Evolutionary conservation across 1,140 invertebrate genomes (phyloP).

Genomic region (Lanistes nyassanus): DNA sequence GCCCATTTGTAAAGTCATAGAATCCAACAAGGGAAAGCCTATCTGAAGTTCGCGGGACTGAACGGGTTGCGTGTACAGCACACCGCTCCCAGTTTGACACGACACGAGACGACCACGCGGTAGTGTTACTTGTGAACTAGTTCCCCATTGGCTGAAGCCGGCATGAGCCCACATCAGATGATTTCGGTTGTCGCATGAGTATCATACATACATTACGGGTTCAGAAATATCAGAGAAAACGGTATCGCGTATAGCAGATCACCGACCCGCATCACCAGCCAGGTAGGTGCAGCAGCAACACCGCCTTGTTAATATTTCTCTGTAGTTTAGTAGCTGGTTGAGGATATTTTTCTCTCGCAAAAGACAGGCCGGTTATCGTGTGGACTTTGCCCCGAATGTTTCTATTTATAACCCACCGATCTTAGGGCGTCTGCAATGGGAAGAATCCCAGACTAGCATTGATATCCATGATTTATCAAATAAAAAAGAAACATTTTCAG

Average conservation of each 20-base stretch:
- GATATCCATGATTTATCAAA: no score
- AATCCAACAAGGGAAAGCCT: no score
- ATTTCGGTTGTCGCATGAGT: constrained; percentile 26
- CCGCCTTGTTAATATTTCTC: neutral
- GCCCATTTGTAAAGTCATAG: no score
- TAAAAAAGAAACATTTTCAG: no score
- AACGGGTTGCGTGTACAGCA: no score
- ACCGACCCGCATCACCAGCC: neutral
- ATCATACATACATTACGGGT: neutral
- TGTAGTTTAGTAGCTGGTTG: neutral
- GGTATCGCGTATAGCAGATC: neutral
- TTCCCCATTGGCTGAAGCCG: constrained; percentile 26
- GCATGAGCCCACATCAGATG: constrained; percentile 34
- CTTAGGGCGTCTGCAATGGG: neutral
- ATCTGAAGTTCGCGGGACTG: no score
- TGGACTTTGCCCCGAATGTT: constrained; percentile 12
- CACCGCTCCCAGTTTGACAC: no score
- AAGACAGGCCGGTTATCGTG: neutral
- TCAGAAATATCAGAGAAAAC: constrained; percentile 4
- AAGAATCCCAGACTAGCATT: no score
- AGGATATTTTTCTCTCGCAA: no score
- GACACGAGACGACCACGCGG: neutral
- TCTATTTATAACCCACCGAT: constrained; percentile 10
- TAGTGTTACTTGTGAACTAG: neutral
- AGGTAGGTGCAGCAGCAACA: neutral